Evolutionary conservation across 1,140 invertebrate genomes (phyloP), one percentile per base, ranked within the genome.

Genomic region (Calosoma granatense): DNA sequence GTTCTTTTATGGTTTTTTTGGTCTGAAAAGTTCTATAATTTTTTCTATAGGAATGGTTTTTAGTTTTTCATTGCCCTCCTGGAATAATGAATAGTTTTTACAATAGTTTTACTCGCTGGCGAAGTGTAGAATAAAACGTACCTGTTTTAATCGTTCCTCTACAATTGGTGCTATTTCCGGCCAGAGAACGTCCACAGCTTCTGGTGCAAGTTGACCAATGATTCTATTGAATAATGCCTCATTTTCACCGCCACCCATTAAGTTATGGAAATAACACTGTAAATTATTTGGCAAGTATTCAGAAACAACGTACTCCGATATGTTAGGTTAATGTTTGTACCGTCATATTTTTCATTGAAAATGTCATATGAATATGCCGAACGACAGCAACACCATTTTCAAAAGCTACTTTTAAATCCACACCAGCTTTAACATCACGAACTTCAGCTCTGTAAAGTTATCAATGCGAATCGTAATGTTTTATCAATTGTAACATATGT

Each of bases 101-200:
- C 26, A 36, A 36, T 36, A 9, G 6, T 9, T 36, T 36, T 36
- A 36, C n/a, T n/a, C n/a, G 26, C 26, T 36, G n/a, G n/a, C n/a
- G n/a, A n/a, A n/a, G n/a, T n/a, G n/a, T n/a, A n/a, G n/a, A n/a
- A n/a, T n/a, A 36, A 36, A 9, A n/a, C 26, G 59, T 63, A 70
- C 68, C 43, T 61, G 57, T 58, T 61, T 65, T n/a, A 70, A 59
- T 64, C 68, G 63, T 59, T 66, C 62, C 20, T 68, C 61, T 6
- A 72, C 61, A 3, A 66, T 63, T 20, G 61, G 59, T 55, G 68
- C 67, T 1, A 72, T 61, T 51, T 69, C 69, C 2, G 69, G 68
- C 70, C 70, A 72, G 4, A 72, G 57, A n/a, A 65, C 68, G 53
- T 69, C 65, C 20, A 72, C 54, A 15, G 65, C 70, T 61, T 70